Evolutionary conservation across 2,888 invertebrate genomes (phyloP).

Genomic region (Plebejus argus): DNA sequence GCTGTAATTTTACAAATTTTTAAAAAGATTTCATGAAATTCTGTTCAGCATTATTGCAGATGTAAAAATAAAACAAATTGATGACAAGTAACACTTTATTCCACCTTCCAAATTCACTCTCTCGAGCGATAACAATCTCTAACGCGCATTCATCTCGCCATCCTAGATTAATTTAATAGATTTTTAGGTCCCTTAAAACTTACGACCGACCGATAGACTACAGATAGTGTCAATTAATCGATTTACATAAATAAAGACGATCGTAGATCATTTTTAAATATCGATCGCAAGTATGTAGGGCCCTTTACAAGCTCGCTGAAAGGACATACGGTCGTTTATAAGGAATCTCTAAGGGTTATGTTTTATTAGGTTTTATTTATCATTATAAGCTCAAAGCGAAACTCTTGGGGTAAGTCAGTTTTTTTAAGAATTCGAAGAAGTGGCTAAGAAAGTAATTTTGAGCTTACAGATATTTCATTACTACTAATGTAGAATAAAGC

Average conservation of each 20-base stretch:
- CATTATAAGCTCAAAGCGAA: background rate
- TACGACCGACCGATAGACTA: background rate
- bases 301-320: background rate
- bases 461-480: no score
- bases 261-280: background rate
- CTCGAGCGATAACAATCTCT: conserved; percentile 63
- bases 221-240: background rate
- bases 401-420: background rate
- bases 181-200: background rate
- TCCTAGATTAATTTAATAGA: background rate
- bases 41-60: background rate
- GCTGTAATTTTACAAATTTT: no score
- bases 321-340: background rate
- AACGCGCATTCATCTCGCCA: conserved; percentile 39
- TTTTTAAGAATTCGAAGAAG: no score
- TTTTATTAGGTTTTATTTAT: background rate
- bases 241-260: background rate
- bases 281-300: background rate
- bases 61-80: conserved; percentile 42
- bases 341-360: background rate
- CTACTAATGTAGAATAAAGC: background rate
- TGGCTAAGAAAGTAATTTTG: no score
- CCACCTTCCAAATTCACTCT: conserved; percentile 54
- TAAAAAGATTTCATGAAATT: background rate
- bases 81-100: conserved; percentile 63